Percentiles rank a stretch among this genome's conserved stretches.
These are phyloP conservation scores for Montipora foliosa DNA, from an alignment of 64 coral and sea anemone species.

Conservation along the genomic window DNA sequence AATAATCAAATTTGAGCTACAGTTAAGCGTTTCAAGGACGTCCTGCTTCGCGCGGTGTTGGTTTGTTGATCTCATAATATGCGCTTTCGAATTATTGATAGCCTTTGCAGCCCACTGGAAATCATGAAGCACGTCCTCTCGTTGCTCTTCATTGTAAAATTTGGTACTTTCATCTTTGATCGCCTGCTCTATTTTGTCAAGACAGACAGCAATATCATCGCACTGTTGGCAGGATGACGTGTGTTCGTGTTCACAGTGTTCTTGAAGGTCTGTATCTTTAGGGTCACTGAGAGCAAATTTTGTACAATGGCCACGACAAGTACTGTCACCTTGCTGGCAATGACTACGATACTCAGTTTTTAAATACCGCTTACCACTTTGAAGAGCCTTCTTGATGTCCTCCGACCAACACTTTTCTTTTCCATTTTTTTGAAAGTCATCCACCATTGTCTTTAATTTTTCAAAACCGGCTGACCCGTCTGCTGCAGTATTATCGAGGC, in stretches of 20 bases:
- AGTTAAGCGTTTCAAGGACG: background rate
- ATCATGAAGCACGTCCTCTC: constrained; percentile 51
- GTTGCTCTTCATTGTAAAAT: constrained; percentile 59
- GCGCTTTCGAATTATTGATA: constrained; percentile 43
- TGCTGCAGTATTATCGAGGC: constrained; percentile 65
- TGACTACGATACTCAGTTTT: constrained; percentile 32
- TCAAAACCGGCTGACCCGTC: constrained; percentile 64
- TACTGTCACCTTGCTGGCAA: constrained; percentile 41
- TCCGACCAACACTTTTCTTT: constrained; percentile 1
- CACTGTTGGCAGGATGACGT: background rate
- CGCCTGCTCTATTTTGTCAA: constrained; percentile 1
- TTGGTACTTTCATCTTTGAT: background rate
- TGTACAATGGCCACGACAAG: constrained; percentile 2
- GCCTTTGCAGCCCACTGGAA: constrained; percentile 15
- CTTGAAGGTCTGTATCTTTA: constrained; percentile 36
- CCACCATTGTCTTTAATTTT: constrained; percentile 13
- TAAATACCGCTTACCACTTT: constrained; percentile 3
- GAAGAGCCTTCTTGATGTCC: constrained; percentile 7
- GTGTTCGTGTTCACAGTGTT: constrained; percentile 37
- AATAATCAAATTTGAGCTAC: constrained; percentile 10
- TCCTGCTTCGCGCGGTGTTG: constrained; percentile 46
- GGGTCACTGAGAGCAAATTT: constrained; percentile 54
- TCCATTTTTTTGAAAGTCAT: constrained; percentile 30
- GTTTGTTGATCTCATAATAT: constrained; percentile 25
- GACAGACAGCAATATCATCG: background rate